phyloP scores from a whole-genome alignment of 2,888 invertebrate species.

The Apocheima hispidaria region DNA sequence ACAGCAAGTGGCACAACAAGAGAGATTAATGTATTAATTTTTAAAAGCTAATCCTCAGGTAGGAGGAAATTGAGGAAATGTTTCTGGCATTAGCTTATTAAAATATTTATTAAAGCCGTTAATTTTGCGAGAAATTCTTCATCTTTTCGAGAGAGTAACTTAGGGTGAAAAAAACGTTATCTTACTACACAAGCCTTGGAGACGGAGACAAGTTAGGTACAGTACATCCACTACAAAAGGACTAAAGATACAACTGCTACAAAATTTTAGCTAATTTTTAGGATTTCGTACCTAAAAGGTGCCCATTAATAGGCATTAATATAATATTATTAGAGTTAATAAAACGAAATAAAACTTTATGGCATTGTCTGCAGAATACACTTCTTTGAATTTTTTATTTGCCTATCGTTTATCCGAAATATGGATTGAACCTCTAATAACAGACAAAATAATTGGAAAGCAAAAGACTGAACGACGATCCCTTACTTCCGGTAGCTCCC shows the following conservation, averaged over 20 bases:
- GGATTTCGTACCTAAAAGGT: too few relatives aligned
- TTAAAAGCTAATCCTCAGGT: conserved; percentile 26
- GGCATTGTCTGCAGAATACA: too few relatives aligned
- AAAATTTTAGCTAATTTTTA: neutral
- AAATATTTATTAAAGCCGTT: conserved; percentile 34
- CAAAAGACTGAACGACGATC: too few relatives aligned
- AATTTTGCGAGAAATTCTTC: conserved; percentile 26
- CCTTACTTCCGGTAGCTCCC: too few relatives aligned
- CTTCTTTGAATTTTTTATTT: too few relatives aligned
- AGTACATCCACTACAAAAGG: neutral
- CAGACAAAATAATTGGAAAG: too few relatives aligned
- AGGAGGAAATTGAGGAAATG: conserved; percentile 22
- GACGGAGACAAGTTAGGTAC: neutral
- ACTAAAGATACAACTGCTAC: neutral
- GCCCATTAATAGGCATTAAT: too few relatives aligned
- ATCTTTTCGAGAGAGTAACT: conserved; percentile 9
- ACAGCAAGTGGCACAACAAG: conserved; percentile 11
- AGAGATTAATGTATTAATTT: conserved; percentile 26
- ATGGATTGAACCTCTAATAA: too few relatives aligned
- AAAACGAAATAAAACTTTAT: too few relatives aligned
- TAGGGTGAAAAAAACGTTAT: conserved; percentile 4
- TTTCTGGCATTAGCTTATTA: conserved; percentile 27
- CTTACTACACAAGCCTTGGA: neutral
- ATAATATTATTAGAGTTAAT: too few relatives aligned
- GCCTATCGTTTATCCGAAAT: too few relatives aligned